Conservation (phyloP, 2,113 vertebrate species). For the Chloroceryle aenea region DNA sequence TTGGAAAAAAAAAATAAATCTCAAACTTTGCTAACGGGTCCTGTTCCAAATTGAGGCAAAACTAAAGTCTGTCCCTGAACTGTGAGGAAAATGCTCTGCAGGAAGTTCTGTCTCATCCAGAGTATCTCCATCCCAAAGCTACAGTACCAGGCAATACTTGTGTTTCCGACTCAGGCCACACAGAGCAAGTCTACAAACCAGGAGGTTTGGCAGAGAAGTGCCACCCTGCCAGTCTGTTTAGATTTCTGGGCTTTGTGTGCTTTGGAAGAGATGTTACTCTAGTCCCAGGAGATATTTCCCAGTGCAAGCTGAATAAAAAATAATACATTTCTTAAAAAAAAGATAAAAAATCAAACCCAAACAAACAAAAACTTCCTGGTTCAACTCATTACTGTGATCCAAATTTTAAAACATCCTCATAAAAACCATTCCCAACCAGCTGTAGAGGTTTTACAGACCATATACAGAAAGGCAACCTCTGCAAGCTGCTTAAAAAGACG, state of each 20-base stretch:
- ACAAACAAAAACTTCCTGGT: neutral
- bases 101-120: neutral
- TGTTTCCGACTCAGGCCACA: neutral
- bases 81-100: neutral
- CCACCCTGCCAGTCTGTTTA: neutral
- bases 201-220: neutral
- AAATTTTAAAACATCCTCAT: neutral
- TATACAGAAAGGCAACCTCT: neutral
- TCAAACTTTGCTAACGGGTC: neutral
- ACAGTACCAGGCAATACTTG: neutral
- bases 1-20: neutral
- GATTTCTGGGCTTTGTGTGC: neutral
- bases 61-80: neutral
- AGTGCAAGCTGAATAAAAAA: neutral
- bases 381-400: neutral
- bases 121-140: neutral
- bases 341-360: neutral
- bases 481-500: neutral
- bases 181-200: neutral
- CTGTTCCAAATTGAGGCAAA: neutral
- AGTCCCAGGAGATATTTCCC: neutral
- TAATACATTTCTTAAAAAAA: neutral
- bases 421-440: neutral
- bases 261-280: neutral
- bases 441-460: neutral